Conservation (phyloP, 2,888 invertebrate species). For the Bursaphelenchus okinawaensis region DNA sequence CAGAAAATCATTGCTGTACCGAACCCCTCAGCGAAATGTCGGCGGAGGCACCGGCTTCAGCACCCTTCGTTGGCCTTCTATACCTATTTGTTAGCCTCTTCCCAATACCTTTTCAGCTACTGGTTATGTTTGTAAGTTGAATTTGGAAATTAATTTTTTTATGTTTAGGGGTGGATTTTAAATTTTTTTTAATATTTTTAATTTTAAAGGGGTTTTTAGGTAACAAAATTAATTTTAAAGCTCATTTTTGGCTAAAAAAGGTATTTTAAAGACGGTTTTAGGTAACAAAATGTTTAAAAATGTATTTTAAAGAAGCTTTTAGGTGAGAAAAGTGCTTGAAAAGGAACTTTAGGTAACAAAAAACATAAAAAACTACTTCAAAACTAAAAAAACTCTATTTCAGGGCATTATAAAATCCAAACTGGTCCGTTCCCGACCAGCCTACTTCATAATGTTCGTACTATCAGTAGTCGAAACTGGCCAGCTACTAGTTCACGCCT, state of each 20-base stretch:
- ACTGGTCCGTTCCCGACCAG: not conserved
- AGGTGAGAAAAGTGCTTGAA: too few relatives aligned
- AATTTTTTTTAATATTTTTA: too few relatives aligned
- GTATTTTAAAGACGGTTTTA: not conserved
- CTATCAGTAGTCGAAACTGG: slow-evolving; percentile 13
- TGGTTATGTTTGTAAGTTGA: slow-evolving; percentile 7
- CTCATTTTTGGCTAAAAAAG: not conserved
- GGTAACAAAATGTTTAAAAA: not conserved
- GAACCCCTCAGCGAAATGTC: not conserved
- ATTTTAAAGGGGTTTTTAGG: too few relatives aligned
- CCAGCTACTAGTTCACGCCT: slow-evolving; percentile 9
- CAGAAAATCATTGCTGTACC: not conserved
- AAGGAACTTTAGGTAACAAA: too few relatives aligned
- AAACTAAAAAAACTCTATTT: too few relatives aligned
- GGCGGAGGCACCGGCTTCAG: not conserved
- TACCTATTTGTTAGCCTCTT: slow-evolving; percentile 9
- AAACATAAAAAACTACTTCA: too few relatives aligned
- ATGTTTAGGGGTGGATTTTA: too few relatives aligned
- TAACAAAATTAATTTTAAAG: too few relatives aligned
- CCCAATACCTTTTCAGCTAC: slow-evolving; percentile 2
- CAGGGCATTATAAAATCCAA: not conserved
- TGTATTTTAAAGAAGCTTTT: too few relatives aligned
- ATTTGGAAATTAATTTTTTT: too few relatives aligned
- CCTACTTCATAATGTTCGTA: not conserved
- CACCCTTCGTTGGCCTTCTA: not conserved